Percentiles rank a stretch among this genome's conserved stretches.
Evolutionary conservation across 1,140 invertebrate genomes (phyloP).

Genomic region (Hycleus cichorii): DNA sequence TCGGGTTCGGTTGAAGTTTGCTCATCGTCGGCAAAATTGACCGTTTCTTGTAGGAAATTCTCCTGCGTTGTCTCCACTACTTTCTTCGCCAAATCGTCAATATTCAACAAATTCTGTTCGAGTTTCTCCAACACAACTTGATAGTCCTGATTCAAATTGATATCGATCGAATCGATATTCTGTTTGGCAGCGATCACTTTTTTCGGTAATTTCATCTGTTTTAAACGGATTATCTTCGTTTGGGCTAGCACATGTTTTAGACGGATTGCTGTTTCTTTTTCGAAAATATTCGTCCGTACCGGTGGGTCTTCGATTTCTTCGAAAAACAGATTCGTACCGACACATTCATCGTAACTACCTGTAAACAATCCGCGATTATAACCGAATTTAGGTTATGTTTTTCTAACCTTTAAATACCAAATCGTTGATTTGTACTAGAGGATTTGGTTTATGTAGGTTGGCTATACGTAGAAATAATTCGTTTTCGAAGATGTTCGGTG

Average conservation of each 20-base stretch:
- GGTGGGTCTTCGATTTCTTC: conserved; percentile 6
- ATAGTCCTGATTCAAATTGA: conserved; percentile 27
- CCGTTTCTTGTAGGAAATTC: not conserved
- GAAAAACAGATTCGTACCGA: conserved; percentile 32
- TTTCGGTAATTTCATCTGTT: conserved; percentile 21
- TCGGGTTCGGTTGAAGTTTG: not conserved
- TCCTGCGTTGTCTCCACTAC: not conserved
- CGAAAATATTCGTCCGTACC: conserved; percentile 11
- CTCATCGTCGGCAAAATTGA: not conserved
- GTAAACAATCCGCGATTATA: not conserved
- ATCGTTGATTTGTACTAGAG: conserved; percentile 27
- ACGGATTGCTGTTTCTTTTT: conserved; percentile 11
- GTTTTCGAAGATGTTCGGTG: conserved; percentile 11
- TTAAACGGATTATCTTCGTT: conserved; percentile 22
- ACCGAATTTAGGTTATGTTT: not conserved
- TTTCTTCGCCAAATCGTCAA: conserved; percentile 12
- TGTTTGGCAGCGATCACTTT: conserved; percentile 5
- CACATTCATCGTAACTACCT: conserved; percentile 23
- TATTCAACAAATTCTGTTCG: conserved; percentile 19
- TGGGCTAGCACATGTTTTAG: conserved; percentile 13
- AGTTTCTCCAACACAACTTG: conserved; percentile 25
- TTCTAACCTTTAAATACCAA: conserved; percentile 23
- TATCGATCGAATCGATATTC: conserved; percentile 11
- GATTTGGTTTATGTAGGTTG: conserved; percentile 17
- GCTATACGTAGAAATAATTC: conserved; percentile 21